Conservation (phyloP, 2,888 invertebrate genomes). For the Kryphioiulus occultus region DNA sequence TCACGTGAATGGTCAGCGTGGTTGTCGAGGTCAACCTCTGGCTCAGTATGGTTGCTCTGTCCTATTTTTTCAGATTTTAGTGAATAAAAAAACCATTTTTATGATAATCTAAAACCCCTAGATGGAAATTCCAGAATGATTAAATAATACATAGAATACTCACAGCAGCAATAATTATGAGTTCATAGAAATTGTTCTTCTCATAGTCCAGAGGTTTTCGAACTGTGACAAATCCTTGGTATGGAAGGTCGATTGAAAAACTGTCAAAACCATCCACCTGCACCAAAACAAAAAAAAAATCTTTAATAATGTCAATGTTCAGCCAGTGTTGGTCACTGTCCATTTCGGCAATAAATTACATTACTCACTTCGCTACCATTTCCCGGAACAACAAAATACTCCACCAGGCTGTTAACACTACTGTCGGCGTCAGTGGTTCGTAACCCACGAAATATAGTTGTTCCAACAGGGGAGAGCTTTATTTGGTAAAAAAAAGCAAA, state of each 20-base stretch:
- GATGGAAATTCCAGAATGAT: background rate
- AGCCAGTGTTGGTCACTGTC: background rate
- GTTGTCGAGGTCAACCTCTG: constrained; percentile 83
- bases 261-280: constrained; percentile 78
- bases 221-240: constrained; percentile 87
- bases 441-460: constrained; percentile 83
- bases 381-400: constrained; percentile 82
- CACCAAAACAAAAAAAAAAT: constrained; percentile 39
- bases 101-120: background rate
- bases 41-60: constrained; percentile 80
- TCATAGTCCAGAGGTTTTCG: constrained; percentile 88
- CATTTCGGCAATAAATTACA: constrained; percentile 60
- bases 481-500: background rate
- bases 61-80: constrained; percentile 67
- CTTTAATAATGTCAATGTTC: background rate
- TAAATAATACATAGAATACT: constrained; percentile 63
- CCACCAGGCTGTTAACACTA: constrained; percentile 86
- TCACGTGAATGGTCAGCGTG: constrained; percentile 82
- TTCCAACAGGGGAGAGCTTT: constrained; percentile 80
- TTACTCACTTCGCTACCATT: constrained; percentile 68
- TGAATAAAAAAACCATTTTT: constrained; percentile 51
- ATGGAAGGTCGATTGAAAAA: constrained; percentile 85
- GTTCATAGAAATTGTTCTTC: constrained; percentile 82
- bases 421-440: constrained; percentile 83
- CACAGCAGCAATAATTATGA: constrained; percentile 88